Conservation (phyloP, 1,140 invertebrate species). For the Zaprionus lachaisei region DNA sequence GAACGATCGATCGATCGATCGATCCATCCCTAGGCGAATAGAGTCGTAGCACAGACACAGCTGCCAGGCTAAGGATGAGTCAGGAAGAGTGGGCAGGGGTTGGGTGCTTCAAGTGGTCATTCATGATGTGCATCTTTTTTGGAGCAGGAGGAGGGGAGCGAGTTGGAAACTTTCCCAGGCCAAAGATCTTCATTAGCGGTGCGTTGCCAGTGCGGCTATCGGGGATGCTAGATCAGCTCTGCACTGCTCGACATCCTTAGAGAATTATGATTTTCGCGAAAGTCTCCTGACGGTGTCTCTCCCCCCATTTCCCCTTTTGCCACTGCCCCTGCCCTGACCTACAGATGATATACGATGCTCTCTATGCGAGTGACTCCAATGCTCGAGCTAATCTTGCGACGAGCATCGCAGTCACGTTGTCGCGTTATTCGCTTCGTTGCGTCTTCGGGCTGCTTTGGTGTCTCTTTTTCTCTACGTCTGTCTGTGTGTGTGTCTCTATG, state of each 20-base stretch:
- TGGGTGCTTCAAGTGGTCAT: conserved; percentile 48
- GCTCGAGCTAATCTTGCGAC: conserved; percentile 59
- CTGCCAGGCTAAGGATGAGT: not conserved
- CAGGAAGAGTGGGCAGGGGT: not conserved
- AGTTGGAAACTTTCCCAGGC: conserved; percentile 62
- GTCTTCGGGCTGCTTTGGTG: conserved; percentile 16
- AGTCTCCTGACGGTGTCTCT: not conserved
- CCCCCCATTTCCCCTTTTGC: not conserved
- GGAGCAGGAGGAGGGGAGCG: not conserved
- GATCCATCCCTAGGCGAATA: conserved; percentile 40
- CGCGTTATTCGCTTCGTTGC: conserved; percentile 28
- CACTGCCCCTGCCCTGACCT: conserved; percentile 6
- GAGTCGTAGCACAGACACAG: conserved; percentile 46
- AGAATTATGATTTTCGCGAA: conserved; percentile 47
- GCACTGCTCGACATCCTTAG: conserved; percentile 46
- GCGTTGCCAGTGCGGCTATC: conserved; percentile 43
- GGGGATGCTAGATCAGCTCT: conserved; percentile 39
- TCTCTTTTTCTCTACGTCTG: not conserved
- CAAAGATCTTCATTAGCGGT: conserved; percentile 63
- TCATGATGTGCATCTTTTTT: conserved; percentile 58
- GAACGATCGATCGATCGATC: conserved; percentile 27
- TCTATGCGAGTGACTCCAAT: conserved; percentile 11
- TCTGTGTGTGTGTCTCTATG: not conserved
- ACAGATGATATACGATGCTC: conserved; percentile 29
- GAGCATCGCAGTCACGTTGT: conserved; percentile 74